Evolutionary conservation across 2,113 vertebrate species (phyloP), one percentile per base, ranked within the genome.

Genomic region (Geothlypis trichas): DNA sequence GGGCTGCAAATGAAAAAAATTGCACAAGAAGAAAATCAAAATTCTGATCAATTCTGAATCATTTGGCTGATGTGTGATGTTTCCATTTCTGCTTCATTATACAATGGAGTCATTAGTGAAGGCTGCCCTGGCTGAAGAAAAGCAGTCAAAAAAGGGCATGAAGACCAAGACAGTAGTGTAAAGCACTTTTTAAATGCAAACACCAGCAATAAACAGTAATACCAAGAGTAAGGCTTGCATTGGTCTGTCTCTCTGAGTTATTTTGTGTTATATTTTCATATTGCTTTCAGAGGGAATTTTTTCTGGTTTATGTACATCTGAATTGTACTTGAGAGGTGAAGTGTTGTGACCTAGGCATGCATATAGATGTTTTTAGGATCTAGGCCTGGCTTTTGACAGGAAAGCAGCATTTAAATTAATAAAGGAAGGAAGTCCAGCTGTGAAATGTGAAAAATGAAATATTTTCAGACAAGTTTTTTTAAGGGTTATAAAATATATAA

Each of bases 291-390:
- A 47, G 58, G 11, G 41, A 47, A 46, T 4, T 33, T 2, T 28
- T 19, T 67, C 12, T 73, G 22, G 0, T 49, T 66, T 69, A 21
- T 35, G 30, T 39, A 13, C 5, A 13, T 49, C 20, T 81, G 11
- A 76, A 24, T 39, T 13, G 21, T 55, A 37, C 23, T 52, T 58
- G 33, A 74, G n/a, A 71, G 17, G 7, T 2, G 31, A 66, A 31
- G 0, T 35, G 9, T 12, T 55, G 2, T 13, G 4, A 26, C 9
- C 4, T 47, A 15, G 1, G 35, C 8, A 5, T 22, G 9, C 16
- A 5, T 15, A 13, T 10, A 46, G 18, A 15, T 41, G 5, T 49
- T 77, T 69, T 13, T 41, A 57, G 41, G 23, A 37, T 16, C 10
- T 35, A 23, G 33, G 9, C 11, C 17, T 84, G 23, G 21, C 15